Evolutionary conservation across 2,888 invertebrate species (phyloP).

Genomic region (Eilema sororculum): DNA sequence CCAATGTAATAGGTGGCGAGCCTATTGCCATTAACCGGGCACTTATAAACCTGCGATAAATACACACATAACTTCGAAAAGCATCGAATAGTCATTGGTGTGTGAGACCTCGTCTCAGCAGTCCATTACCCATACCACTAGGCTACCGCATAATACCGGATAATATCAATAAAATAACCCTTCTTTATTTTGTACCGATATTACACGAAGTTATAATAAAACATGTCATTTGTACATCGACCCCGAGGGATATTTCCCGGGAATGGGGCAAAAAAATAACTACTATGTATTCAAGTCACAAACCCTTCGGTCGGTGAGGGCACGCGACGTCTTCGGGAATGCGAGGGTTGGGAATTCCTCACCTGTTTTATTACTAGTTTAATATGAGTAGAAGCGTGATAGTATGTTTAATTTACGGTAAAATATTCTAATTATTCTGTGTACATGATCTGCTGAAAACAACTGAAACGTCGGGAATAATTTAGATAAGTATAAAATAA

Average conservation of each 20-base stretch:
- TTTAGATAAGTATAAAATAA: neutral
- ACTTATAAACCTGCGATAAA: too few species aligned
- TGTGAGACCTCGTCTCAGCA: too few species aligned
- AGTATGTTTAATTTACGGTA: conserved; percentile 6
- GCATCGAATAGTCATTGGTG: too few species aligned
- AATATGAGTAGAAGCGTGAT: conserved; percentile 9
- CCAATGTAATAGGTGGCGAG: too few species aligned
- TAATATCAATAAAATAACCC: neutral
- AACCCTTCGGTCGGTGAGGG: conserved; percentile 43
- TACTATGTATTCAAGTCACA: conserved; percentile 36
- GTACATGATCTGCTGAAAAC: neutral
- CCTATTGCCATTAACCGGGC: too few species aligned
- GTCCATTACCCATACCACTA: too few species aligned
- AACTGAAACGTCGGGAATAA: too few species aligned
- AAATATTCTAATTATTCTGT: neutral
- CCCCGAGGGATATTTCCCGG: conserved; percentile 31
- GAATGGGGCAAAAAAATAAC: conserved; percentile 30
- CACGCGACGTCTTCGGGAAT: conserved; percentile 29
- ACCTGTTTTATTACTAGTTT: conserved; percentile 32
- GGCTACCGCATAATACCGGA: too few species aligned
- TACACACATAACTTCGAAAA: too few species aligned
- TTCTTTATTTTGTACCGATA: neutral
- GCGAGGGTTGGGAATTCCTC: conserved; percentile 26
- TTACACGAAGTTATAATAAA: conserved; percentile 17
- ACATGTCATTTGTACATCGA: conserved; percentile 31